A percentile compares a stretch with the other conserved stretches of the same genome.
Evolutionary conservation across 53 echinoderm and acorn worm genomes (phyloP).

Genomic region (Paelopatides confundens): DNA sequence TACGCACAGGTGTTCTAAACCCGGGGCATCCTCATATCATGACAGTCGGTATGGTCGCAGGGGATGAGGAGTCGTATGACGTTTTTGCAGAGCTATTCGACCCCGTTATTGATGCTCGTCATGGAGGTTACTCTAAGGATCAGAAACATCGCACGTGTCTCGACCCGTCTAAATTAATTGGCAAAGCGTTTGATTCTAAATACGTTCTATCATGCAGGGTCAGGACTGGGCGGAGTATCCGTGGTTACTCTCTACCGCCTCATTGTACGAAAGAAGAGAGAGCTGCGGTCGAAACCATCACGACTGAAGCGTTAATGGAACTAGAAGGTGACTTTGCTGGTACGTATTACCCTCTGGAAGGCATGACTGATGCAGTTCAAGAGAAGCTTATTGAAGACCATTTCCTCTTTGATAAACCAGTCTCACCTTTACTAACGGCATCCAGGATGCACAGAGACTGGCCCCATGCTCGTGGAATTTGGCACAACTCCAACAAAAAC

Average conservation of each 20-base stretch:
- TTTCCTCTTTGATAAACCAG: constrained; percentile 96
- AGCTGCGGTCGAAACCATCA: constrained; percentile 83
- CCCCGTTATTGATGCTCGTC: constrained; percentile 92
- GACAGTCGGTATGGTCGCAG: constrained; percentile 95
- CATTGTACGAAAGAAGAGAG: constrained; percentile 83
- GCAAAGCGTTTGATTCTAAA: constrained; percentile 85
- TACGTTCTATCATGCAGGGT: constrained; percentile 96
- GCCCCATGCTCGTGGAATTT: constrained; percentile 95
- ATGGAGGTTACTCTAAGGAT: constrained; percentile 87
- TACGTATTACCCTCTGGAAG: constrained; percentile 96
- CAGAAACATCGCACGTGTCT: constrained; percentile 85
- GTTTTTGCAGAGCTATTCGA: constrained; percentile 83
- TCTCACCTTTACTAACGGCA: constrained; percentile 93
- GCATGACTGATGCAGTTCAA: constrained; percentile 90
- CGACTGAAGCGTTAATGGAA: constrained; percentile 70
- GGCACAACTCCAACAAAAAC: constrained; percentile 94
- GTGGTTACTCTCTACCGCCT: constrained; percentile 83
- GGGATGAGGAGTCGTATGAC: constrained; percentile 93
- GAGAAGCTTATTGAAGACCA: constrained; percentile 91
- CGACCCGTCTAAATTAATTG: constrained; percentile 74
- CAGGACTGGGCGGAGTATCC: constrained; percentile 90
- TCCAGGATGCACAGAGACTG: constrained; percentile 97
- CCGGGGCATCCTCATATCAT: constrained; percentile 99
- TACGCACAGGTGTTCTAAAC: constrained; percentile 84
- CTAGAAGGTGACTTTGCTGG: constrained; percentile 80